These are phyloP conservation scores for Synanceia verrucosa DNA, from an alignment of 2,797 vertebrate genomes.

Conservation along the genomic window DNA sequence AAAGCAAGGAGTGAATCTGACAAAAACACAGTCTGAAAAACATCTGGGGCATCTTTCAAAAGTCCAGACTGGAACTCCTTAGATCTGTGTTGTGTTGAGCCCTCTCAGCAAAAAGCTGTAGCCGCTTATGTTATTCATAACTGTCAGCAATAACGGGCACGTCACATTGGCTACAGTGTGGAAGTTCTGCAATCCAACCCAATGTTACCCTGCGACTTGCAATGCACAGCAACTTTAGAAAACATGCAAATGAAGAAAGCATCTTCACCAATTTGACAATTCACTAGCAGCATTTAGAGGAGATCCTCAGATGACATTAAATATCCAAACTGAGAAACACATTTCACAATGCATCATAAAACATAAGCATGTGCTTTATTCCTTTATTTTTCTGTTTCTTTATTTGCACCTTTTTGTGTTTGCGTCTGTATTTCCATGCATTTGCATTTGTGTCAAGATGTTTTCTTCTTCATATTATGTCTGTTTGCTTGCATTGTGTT, in stretches of 20 bases:
- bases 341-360: background rate
- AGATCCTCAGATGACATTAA: background rate
- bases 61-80: constrained; percentile 32
- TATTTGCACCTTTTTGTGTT: background rate
- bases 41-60: constrained; percentile 55
- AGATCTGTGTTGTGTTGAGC: constrained; percentile 32
- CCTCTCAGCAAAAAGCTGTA: constrained; percentile 18
- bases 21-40: constrained; percentile 52
- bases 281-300: background rate
- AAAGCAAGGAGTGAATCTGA: constrained; percentile 51
- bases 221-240: background rate
- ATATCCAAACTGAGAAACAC: background rate
- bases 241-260: background rate
- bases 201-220: background rate
- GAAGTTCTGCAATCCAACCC: constrained; percentile 9
- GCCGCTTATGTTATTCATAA: constrained; percentile 19
- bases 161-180: background rate
- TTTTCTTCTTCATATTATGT: background rate
- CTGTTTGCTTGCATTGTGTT: background rate
- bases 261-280: background rate
- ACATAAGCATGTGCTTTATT: background rate
- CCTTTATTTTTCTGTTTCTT: background rate
- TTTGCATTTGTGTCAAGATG: background rate
- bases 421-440: background rate
- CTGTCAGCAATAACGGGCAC: constrained; percentile 32